A percentile compares a stretch with the other conserved stretches of the same genome.
Evolutionary conservation across 2,797 vertebrate species (phyloP).

Genomic region (Thripadectes ignobilis): DNA sequence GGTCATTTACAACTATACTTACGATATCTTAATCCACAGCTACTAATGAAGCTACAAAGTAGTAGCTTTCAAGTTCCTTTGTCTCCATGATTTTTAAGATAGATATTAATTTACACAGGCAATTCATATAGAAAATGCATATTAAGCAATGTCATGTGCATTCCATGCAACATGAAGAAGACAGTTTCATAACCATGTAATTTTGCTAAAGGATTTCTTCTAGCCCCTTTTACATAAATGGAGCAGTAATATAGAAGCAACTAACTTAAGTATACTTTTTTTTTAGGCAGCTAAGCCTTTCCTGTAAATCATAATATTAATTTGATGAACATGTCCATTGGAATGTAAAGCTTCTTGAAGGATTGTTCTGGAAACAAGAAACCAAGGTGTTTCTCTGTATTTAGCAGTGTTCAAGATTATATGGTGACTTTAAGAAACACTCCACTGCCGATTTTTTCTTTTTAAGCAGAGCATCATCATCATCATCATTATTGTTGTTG

Average conservation of each 20-base stretch:
- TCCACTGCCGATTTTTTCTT: neutral
- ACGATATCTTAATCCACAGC: neutral
- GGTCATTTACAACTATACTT: slow-evolving; percentile 16
- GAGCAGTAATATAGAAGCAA: neutral
- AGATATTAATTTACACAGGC: neutral
- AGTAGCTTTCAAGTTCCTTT: slow-evolving; percentile 17
- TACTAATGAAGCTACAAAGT: slow-evolving; percentile 32
- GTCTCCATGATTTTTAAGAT: slow-evolving; percentile 8
- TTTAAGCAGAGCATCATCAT: neutral
- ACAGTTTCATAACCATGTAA: neutral
- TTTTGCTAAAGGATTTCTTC: neutral
- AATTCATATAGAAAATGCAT: neutral
- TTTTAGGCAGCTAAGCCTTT: neutral
- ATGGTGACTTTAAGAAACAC: neutral
- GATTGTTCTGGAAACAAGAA: neutral
- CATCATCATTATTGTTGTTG: neutral
- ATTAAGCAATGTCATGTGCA: neutral
- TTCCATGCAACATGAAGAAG: neutral
- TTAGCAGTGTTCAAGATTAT: neutral
- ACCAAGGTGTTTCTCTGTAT: neutral
- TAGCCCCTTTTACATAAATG: neutral
- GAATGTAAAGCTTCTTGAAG: neutral
- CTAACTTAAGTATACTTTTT: neutral
- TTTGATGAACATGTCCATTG: neutral
- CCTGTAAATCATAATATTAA: neutral